Conservation (phyloP, 2,888 invertebrate genomes). For the Lissocephala sabroskyi region DNA sequence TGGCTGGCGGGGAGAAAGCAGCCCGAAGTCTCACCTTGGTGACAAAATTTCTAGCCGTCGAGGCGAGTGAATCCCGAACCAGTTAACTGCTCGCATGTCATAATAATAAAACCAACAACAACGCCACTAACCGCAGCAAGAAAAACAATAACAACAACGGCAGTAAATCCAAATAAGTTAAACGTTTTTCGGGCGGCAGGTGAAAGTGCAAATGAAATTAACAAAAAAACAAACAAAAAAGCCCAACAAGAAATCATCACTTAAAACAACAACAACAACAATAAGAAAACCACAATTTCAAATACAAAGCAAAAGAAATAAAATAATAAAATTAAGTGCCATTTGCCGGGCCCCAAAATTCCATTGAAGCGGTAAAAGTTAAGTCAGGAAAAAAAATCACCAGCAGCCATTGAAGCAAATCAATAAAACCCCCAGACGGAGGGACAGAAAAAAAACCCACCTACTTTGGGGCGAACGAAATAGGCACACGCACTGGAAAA, state of each 20-base stretch:
- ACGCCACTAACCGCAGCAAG: neutral
- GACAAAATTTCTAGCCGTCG: no score
- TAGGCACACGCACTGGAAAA: no score
- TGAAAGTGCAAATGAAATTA: slow-evolving; percentile 46
- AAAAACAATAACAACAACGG: slow-evolving; percentile 1
- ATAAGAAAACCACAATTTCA: slow-evolving; percentile 10
- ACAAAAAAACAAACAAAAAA: slow-evolving; percentile 8
- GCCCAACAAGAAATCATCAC: slow-evolving; percentile 22
- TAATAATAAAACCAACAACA: no score
- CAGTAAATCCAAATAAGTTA: slow-evolving; percentile 17
- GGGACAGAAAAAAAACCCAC: neutral
- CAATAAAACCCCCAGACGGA: neutral
- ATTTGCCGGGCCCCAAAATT: slow-evolving; percentile 29
- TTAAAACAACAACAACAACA: slow-evolving; percentile 23
- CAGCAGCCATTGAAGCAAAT: neutral
- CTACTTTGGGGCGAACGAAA: no score
- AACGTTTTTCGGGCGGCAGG: slow-evolving; percentile 22
- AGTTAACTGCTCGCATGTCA: no score
- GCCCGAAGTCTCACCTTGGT: no score
- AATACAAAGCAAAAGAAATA: slow-evolving; percentile 14
- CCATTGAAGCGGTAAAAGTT: slow-evolving; percentile 25
- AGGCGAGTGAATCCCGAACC: no score
- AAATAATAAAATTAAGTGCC: slow-evolving; percentile 26
- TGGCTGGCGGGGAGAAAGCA: no score
- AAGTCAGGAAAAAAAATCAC: neutral